A percentile compares a stretch with the other conserved stretches of the same genome.
Conservation (phyloP, 2,113 vertebrate species). For the Sinosuthora webbiana region DNA sequence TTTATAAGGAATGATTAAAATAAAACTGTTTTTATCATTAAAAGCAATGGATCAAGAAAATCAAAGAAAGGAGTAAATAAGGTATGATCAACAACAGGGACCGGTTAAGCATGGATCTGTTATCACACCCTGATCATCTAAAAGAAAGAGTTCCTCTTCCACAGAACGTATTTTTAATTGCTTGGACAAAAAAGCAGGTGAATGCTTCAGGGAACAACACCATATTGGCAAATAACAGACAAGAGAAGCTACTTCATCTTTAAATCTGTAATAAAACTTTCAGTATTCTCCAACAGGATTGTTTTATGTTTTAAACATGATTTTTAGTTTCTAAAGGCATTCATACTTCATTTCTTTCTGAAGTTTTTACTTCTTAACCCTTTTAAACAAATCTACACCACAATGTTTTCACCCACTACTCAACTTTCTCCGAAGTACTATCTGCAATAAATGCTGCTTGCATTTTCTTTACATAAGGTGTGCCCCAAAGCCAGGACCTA, state of each 20-base stretch:
- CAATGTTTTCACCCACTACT: not conserved
- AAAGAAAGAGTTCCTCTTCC: not conserved
- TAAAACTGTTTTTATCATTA: not conserved
- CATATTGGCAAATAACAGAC: not conserved
- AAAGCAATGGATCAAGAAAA: not conserved
- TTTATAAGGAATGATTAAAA: not conserved
- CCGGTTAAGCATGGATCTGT: not conserved
- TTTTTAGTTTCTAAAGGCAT: not conserved
- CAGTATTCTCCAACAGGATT: not conserved
- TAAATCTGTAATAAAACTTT: not conserved
- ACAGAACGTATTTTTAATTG: not conserved
- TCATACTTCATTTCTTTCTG: not conserved
- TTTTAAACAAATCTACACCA: not conserved
- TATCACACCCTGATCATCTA: not conserved
- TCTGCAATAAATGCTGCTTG: not conserved
- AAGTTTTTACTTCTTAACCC: not conserved
- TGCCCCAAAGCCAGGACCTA: not conserved
- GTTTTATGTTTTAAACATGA: not conserved
- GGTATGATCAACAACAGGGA: not conserved
- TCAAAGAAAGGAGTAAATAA: not conserved
- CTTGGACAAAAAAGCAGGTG: not conserved
- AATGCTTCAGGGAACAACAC: not conserved
- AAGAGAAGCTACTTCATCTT: not conserved
- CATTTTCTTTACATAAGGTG: not conserved
- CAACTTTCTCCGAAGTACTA: not conserved